Conservation (phyloP, 1,140 invertebrate genomes). For the Telenomus remus region DNA sequence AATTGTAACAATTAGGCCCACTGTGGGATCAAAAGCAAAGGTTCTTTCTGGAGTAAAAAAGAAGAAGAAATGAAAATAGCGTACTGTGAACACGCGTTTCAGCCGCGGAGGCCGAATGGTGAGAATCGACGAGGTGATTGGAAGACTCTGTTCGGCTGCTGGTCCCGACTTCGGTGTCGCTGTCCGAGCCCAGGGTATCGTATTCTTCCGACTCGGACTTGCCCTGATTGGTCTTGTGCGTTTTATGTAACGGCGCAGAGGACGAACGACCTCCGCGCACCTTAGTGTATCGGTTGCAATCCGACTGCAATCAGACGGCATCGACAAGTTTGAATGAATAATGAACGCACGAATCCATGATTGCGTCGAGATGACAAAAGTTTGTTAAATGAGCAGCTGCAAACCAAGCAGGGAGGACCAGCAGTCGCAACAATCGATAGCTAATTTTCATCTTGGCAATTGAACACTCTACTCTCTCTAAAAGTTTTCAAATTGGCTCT, state of each 20-base stretch:
- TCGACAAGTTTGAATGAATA: constrained; percentile 62
- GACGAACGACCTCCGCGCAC: constrained; percentile 75
- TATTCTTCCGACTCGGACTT: constrained; percentile 81
- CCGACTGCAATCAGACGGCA: constrained; percentile 77
- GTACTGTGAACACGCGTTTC: constrained; percentile 76
- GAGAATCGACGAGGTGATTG: constrained; percentile 77
- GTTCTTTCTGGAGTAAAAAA: constrained; percentile 17
- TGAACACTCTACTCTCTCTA: constrained; percentile 38
- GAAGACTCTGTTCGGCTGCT: constrained; percentile 77
- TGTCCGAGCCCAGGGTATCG: constrained; percentile 79
- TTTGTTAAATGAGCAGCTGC: constrained; percentile 57
- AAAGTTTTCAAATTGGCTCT: constrained; percentile 7
- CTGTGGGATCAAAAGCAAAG: constrained; percentile 40
- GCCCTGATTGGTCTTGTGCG: constrained; percentile 75
- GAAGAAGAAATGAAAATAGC: constrained; percentile 55
- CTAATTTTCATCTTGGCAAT: constrained; percentile 35
- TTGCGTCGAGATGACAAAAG: constrained; percentile 52
- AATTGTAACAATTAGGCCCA: too few relatives aligned
- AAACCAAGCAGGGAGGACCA: constrained; percentile 74
- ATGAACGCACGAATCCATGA: constrained; percentile 59
- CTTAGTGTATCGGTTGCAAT: constrained; percentile 77
- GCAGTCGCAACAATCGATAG: constrained; percentile 71
- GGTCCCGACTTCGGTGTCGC: constrained; percentile 77
- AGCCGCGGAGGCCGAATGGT: constrained; percentile 73
- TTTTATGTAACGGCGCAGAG: constrained; percentile 75